A percentile compares a stretch with the other conserved stretches of the same genome.
Evolutionary conservation across 2,797 vertebrate species (phyloP).

Genomic region (Silurus lanzhouensis): DNA sequence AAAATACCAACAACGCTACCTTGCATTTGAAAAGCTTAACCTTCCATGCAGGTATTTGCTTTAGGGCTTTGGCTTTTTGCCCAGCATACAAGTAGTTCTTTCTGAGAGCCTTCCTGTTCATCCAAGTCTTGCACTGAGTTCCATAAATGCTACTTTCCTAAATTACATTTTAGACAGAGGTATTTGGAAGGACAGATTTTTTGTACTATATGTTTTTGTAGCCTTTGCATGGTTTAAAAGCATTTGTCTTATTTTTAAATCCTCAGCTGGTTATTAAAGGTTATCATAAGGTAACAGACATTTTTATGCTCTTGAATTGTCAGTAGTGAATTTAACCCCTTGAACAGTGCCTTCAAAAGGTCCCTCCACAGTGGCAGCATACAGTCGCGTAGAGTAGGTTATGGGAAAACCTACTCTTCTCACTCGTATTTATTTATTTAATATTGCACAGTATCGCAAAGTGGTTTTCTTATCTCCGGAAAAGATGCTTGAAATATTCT

Average conservation of each 20-base stretch:
- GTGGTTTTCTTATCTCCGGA: too few species aligned
- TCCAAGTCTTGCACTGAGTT: background rate
- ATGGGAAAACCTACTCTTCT: too few species aligned
- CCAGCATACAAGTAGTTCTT: background rate
- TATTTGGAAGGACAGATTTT: background rate
- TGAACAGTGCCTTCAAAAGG: too few species aligned
- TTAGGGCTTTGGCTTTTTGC: background rate
- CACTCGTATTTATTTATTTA: too few species aligned
- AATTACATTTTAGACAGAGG: background rate
- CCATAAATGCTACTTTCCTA: background rate
- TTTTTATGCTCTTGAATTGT: too few species aligned
- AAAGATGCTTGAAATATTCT: too few species aligned
- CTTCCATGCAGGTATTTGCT: background rate
- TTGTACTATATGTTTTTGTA: background rate
- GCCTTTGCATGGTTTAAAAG: background rate
- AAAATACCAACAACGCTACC: background rate
- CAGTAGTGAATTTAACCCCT: too few species aligned
- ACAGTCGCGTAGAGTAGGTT: too few species aligned
- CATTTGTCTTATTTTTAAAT: background rate
- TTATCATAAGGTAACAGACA: too few species aligned
- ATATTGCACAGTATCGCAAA: too few species aligned
- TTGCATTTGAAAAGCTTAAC: background rate
- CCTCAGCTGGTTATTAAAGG: background rate
- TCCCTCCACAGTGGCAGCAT: too few species aligned
- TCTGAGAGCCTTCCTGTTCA: background rate